A percentile compares a stretch with the other conserved stretches of the same genome.
Evolutionary conservation across 2,888 invertebrate species (phyloP).

Genomic region (Orthosia gracilis): DNA sequence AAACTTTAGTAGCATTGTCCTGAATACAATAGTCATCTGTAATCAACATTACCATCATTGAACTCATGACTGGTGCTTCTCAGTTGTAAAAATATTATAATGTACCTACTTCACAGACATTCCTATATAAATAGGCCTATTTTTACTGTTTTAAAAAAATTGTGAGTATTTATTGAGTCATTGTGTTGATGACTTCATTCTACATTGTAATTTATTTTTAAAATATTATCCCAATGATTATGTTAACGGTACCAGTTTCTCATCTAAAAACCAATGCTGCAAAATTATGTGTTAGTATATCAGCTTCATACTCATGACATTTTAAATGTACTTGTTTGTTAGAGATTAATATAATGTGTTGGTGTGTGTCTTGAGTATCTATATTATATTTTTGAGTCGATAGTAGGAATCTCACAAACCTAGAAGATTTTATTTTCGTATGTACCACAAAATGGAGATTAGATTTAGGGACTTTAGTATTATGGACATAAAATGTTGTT

Average conservation of each 20-base stretch:
- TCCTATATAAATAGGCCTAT: conserved; percentile 62
- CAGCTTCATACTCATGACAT: conserved; percentile 67
- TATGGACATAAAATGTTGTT: conserved; percentile 87
- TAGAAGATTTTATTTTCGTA: conserved; percentile 77
- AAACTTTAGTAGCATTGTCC: conserved; percentile 12
- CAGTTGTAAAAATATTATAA: conserved; percentile 26
- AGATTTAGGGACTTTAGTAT: conserved; percentile 80
- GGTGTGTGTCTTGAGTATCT: conserved; percentile 61
- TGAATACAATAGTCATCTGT: conserved; percentile 28
- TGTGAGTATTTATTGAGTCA: conserved; percentile 32
- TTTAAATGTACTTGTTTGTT: conserved; percentile 68
- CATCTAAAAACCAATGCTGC: conserved; percentile 28
- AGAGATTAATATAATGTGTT: conserved; percentile 60
- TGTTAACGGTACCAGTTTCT: conserved; percentile 39
- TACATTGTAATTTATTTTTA: conserved; percentile 36
- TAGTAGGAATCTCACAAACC: conserved; percentile 77
- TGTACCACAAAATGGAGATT: conserved; percentile 73
- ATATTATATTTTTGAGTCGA: conserved; percentile 71
- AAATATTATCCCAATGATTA: conserved; percentile 36
- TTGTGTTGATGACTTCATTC: conserved; percentile 26
- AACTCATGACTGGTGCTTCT: conserved; percentile 49
- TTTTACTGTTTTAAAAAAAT: conserved; percentile 50
- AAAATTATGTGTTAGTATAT: conserved; percentile 56
- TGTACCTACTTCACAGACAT: conserved; percentile 63
- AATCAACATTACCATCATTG: conserved; percentile 16